These are phyloP conservation scores for Galago senegalensis DNA, from an alignment of 2,797 vertebrate genomes.

Conservation along the genomic window DNA sequence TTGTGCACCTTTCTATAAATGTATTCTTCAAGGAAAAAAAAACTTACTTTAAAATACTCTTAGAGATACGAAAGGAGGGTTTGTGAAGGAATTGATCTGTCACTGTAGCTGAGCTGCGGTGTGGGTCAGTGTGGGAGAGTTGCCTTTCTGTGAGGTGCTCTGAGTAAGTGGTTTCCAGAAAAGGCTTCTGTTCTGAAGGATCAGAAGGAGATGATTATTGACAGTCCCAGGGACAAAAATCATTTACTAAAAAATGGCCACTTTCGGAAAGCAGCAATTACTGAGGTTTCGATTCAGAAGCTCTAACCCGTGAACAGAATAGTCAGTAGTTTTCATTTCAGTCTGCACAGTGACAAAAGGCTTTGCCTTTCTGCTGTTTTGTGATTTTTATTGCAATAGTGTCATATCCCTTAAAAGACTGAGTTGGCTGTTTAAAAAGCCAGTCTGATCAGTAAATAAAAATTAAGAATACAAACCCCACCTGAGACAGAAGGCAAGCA, in stretches of 20 bases:
- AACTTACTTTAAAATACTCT: neutral
- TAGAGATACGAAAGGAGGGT: neutral
- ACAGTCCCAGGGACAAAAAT: neutral
- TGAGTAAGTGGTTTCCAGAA: neutral
- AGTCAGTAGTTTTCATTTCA: conserved; percentile 6
- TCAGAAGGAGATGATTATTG: neutral
- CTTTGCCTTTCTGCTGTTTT: conserved; percentile 19
- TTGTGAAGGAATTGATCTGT: neutral
- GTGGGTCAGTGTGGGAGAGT: too few species aligned
- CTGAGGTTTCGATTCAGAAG: neutral
- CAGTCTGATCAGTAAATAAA: neutral
- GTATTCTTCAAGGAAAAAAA: neutral
- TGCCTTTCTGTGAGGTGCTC: neutral
- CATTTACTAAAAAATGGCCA: neutral
- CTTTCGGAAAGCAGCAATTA: neutral
- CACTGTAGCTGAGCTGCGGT: neutral
- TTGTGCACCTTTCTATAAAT: neutral
- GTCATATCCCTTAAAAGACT: conserved; percentile 5
- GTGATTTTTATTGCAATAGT: conserved; percentile 12
- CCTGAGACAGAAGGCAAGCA: neutral
- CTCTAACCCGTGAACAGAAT: neutral
- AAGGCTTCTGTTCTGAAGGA: neutral
- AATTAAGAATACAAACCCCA: neutral
- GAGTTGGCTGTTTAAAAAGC: neutral
- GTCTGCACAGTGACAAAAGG: neutral